Conservation (phyloP, 2,113 vertebrate genomes). For the Condylura cristata region DNA sequence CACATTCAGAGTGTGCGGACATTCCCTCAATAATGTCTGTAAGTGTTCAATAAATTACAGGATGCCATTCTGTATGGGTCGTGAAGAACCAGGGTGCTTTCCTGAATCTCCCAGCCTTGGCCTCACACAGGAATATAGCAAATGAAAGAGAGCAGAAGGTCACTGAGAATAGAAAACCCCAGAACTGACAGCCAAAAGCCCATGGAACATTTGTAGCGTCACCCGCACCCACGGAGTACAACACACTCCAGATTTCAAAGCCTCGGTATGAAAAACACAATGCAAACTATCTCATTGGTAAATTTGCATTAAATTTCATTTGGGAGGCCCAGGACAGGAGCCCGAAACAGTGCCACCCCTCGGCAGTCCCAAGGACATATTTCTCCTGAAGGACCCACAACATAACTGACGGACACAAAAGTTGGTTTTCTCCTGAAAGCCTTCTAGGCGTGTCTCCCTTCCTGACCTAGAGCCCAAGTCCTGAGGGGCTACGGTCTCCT, state of each 20-base stretch:
- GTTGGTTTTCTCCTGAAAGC: neutral
- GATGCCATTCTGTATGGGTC: neutral
- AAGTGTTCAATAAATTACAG: neutral
- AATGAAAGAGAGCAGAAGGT: neutral
- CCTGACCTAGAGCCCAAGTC: no score
- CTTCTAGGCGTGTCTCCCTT: neutral
- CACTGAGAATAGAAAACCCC: fast-evolving
- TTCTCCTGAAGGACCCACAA: neutral
- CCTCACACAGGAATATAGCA: neutral
- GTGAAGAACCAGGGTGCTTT: neutral
- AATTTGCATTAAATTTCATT: constrained; percentile 10
- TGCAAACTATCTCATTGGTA: neutral
- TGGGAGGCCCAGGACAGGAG: neutral
- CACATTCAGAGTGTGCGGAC: fast-evolving
- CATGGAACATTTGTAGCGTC: neutral
- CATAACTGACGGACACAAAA: neutral
- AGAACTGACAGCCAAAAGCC: neutral
- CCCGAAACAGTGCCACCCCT: neutral
- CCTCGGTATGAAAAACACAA: neutral
- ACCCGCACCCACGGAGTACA: neutral
- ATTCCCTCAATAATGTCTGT: neutral
- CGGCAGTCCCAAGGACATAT: no score
- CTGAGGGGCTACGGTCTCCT: no score
- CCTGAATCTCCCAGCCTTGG: neutral
- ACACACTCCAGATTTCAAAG: neutral